These are phyloP conservation scores for Drosophila sturtevanti DNA, from an alignment of 1,140 invertebrate genomes.

Conservation along the genomic window DNA sequence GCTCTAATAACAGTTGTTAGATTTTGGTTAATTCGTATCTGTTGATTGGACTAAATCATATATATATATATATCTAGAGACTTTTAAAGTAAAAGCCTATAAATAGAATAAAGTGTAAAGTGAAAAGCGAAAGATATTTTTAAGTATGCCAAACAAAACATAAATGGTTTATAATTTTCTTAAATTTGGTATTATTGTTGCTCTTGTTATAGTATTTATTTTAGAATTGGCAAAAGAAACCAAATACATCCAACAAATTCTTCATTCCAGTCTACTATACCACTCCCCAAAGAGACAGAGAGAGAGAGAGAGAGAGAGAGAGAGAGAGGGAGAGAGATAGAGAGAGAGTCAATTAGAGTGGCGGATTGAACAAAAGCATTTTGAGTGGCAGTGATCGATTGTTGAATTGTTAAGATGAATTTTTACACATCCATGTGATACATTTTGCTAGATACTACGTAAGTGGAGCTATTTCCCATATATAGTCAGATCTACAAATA, in stretches of 20 bases:
- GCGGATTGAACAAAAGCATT: constrained; percentile 51
- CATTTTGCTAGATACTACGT: constrained; percentile 27
- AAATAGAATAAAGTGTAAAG: not conserved
- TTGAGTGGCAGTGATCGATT: constrained; percentile 62
- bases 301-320: constrained; percentile 9
- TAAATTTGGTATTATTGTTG: too few relatives aligned
- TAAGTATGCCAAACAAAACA: too few relatives aligned
- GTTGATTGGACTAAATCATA: constrained; percentile 27
- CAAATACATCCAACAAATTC: too few relatives aligned
- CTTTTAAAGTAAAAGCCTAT: not conserved
- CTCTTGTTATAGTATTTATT: too few relatives aligned
- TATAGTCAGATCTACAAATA: constrained; percentile 62
- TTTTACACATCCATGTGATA: constrained; percentile 44
- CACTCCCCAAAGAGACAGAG: too few relatives aligned
- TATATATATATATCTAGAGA: too few relatives aligned
- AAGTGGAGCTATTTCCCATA: constrained; percentile 52
- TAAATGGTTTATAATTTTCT: too few relatives aligned
- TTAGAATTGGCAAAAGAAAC: too few relatives aligned
- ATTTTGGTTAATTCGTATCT: constrained; percentile 47
- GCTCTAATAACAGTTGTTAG: constrained; percentile 58
- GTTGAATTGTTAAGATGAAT: constrained; percentile 50
- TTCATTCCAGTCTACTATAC: too few relatives aligned
- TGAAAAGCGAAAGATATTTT: not conserved
- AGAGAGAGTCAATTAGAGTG: constrained; percentile 17
- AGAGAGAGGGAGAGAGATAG: constrained; percentile 9